These are phyloP conservation scores for Apotomis turbidana DNA, from an alignment of 2,888 invertebrate genomes.

Conservation along the genomic window DNA sequence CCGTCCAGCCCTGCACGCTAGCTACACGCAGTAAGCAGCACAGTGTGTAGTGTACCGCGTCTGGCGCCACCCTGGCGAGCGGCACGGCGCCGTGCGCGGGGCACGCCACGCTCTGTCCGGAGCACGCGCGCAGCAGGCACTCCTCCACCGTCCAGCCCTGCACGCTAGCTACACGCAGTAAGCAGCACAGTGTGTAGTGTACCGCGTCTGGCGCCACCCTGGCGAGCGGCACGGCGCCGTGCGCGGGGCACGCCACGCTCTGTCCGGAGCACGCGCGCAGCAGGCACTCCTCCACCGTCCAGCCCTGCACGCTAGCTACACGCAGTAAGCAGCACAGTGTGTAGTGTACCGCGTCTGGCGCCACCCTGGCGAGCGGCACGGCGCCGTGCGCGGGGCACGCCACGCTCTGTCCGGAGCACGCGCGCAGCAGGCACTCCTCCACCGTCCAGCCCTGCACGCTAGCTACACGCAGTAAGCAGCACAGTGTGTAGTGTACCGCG, in stretches of 20 bases:
- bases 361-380: slow-evolving; percentile 90
- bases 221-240: slow-evolving; percentile 88
- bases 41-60: slow-evolving; percentile 84
- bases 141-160: slow-evolving; percentile 98
- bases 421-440: slow-evolving; percentile 97
- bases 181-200: neutral
- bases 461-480: too few species aligned
- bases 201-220: slow-evolving; percentile 97
- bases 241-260: slow-evolving; percentile 89
- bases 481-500: slow-evolving; percentile 79
- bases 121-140: slow-evolving; percentile 95
- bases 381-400: slow-evolving; percentile 92
- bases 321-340: too few species aligned
- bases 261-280: slow-evolving; percentile 90
- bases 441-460: slow-evolving; percentile 98
- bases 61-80: slow-evolving; percentile 94
- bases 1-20: too few species aligned
- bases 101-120: slow-evolving; percentile 86
- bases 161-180: too few species aligned
- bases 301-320: too few species aligned
- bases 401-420: slow-evolving; percentile 86
- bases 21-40: too few species aligned
- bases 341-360: slow-evolving; percentile 91
- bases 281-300: slow-evolving; percentile 99
- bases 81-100: slow-evolving; percentile 90